Conservation (phyloP, 2,888 invertebrate genomes). For the Automeris io region DNA sequence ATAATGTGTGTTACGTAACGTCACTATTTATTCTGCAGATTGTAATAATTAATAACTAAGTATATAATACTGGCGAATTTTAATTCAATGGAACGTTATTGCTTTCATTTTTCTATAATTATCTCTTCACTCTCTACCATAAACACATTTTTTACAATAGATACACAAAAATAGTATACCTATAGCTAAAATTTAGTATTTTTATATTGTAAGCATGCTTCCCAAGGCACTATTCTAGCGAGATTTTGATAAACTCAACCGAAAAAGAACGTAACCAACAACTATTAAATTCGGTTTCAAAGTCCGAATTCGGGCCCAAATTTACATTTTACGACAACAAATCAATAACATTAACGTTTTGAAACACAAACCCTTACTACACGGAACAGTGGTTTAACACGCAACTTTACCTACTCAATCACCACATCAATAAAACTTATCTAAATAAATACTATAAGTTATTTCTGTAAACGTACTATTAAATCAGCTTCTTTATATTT, state of each 20-base stretch:
- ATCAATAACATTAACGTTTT: constrained; percentile 45
- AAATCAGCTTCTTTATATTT: constrained; percentile 42
- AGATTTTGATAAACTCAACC: constrained; percentile 54
- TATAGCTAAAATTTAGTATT: constrained; percentile 40
- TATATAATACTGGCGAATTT: constrained; percentile 53
- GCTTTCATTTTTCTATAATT: constrained; percentile 45
- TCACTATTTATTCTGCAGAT: constrained; percentile 33
- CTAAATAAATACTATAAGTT: constrained; percentile 27
- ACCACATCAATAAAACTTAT: constrained; percentile 32
- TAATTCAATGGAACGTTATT: constrained; percentile 59
- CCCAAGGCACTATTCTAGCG: constrained; percentile 76
- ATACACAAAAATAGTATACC: constrained; percentile 65
- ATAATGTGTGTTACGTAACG: constrained; percentile 29
- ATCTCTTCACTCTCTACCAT: constrained; percentile 25
- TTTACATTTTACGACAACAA: constrained; percentile 61
- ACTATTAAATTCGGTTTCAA: constrained; percentile 71
- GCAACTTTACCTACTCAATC: constrained; percentile 34
- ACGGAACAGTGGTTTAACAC: constrained; percentile 35
- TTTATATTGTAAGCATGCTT: constrained; percentile 68
- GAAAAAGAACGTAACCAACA: constrained; percentile 45
- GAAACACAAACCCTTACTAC: constrained; percentile 35
- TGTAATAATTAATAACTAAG: too few relatives aligned
- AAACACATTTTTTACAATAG: constrained; percentile 41
- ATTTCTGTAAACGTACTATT: constrained; percentile 7
- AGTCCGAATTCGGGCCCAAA: constrained; percentile 64